A percentile compares a stretch with the other conserved stretches of the same genome.
Evolutionary conservation across 2,888 invertebrate genomes (phyloP).

Genomic region (Geotrupes spiniger): DNA sequence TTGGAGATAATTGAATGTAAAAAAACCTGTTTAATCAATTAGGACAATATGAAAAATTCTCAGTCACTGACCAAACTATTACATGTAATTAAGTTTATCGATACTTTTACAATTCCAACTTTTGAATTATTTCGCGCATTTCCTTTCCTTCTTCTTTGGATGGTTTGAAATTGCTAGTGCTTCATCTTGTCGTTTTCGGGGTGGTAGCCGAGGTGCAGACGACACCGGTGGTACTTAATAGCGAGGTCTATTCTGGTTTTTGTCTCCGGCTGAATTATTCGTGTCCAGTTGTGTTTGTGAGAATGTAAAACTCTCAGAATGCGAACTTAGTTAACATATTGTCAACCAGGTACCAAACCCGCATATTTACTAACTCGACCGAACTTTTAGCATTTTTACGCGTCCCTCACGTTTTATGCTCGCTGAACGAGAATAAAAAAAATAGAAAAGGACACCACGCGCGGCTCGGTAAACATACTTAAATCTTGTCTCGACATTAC

Average conservation of each 20-base stretch:
- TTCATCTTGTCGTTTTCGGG: conserved; percentile 20
- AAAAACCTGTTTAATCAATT: too few relatives aligned
- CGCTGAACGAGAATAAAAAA: conserved; percentile 3
- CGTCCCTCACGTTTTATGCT: conserved; percentile 13
- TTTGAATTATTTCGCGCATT: too few relatives aligned
- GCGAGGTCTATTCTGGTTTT: conserved; percentile 46
- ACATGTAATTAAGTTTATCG: too few relatives aligned
- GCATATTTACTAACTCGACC: conserved; percentile 46
- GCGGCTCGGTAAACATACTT: conserved; percentile 23
- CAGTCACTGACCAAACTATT: too few relatives aligned
- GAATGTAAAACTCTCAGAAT: conserved; percentile 47
- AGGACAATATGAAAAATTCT: too few relatives aligned
- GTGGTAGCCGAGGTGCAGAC: conserved; percentile 41
- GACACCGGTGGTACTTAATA: conserved; percentile 48
- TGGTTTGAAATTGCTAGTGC: conserved; percentile 25
- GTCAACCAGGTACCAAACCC: conserved; percentile 43
- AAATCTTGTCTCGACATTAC: conserved; percentile 24
- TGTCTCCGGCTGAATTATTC: conserved; percentile 48
- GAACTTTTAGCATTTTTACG: conserved; percentile 25
- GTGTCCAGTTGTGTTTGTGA: conserved; percentile 46
- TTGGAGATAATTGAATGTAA: too few relatives aligned
- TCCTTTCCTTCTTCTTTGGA: too few relatives aligned
- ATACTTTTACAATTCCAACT: too few relatives aligned
- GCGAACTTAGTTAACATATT: conserved; percentile 48
- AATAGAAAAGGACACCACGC: conserved; percentile 6